These are phyloP conservation scores for Silurus meridionalis DNA, from an alignment of 2,113 vertebrate species.

Conservation along the genomic window DNA sequence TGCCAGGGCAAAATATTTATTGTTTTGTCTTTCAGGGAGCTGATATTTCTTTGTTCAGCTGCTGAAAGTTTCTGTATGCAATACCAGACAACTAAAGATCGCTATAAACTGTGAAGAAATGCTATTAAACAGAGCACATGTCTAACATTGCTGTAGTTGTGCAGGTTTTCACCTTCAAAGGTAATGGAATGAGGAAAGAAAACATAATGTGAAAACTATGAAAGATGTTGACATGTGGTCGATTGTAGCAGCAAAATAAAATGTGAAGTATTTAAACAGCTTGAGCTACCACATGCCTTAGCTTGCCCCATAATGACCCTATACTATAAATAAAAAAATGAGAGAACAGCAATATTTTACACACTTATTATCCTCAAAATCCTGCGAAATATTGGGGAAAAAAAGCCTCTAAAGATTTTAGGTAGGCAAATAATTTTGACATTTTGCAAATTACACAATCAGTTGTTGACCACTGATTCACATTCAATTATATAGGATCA, in stretches of 20 bases:
- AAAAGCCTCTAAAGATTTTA: too few species aligned
- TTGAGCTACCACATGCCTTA: background rate
- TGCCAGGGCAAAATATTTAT: background rate
- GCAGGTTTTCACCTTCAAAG: too few species aligned
- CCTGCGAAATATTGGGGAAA: too few species aligned
- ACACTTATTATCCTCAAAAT: too few species aligned
- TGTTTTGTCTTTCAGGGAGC: background rate
- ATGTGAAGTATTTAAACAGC: background rate
- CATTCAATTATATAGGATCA: slow-evolving; percentile 24
- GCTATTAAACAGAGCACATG: background rate
- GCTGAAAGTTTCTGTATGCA: background rate
- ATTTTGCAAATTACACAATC: too few species aligned
- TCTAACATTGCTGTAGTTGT: too few species aligned
- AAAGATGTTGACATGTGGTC: background rate
- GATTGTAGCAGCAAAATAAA: background rate
- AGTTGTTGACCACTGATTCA: slow-evolving; percentile 10
- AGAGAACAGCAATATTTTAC: too few species aligned
- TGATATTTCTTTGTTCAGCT: background rate
- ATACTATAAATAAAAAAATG: background rate
- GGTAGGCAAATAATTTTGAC: too few species aligned
- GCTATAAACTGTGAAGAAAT: background rate
- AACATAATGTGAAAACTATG: background rate
- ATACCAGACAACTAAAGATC: background rate
- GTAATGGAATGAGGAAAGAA: background rate
- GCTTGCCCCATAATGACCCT: background rate